These are phyloP conservation scores for Ciconia maguari DNA, from an alignment of 2,113 vertebrate species.

Conservation along the genomic window DNA sequence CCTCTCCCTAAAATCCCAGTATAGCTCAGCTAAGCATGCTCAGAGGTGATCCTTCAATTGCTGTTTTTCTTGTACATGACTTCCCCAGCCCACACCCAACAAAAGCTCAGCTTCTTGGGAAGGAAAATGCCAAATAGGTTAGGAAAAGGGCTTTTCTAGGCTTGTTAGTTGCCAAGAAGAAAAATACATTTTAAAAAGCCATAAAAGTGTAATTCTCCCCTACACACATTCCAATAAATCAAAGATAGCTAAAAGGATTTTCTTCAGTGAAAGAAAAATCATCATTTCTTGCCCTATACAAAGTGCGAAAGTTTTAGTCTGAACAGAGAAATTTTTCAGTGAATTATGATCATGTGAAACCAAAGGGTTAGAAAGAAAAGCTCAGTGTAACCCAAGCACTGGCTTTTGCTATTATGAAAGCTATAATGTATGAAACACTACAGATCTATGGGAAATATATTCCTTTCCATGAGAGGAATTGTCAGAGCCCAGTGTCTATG, in stretches of 20 bases:
- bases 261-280: constrained; percentile 63
- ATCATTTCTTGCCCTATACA: constrained; percentile 52
- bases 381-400: constrained; percentile 41
- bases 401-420: constrained; percentile 52
- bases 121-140: constrained; percentile 30
- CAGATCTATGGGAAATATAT: constrained; percentile 60
- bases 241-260: constrained; percentile 69
- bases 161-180: constrained; percentile 63
- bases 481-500: constrained; percentile 40
- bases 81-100: background rate
- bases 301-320: constrained; percentile 45
- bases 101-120: background rate
- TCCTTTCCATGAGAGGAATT: constrained; percentile 40
- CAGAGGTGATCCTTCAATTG: background rate
- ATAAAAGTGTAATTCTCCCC: constrained; percentile 60
- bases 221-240: constrained; percentile 63
- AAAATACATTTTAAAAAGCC: constrained; percentile 67
- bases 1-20: background rate
- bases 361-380: constrained; percentile 45
- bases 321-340: constrained; percentile 34
- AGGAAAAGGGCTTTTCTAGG: constrained; percentile 31
- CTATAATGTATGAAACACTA: constrained; percentile 55
- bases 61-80: background rate
- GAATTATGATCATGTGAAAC: constrained; percentile 56
- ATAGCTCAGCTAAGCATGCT: background rate